Evolutionary conservation across 2,797 vertebrate genomes (phyloP).

Genomic region (Acridotheres tristis): DNA sequence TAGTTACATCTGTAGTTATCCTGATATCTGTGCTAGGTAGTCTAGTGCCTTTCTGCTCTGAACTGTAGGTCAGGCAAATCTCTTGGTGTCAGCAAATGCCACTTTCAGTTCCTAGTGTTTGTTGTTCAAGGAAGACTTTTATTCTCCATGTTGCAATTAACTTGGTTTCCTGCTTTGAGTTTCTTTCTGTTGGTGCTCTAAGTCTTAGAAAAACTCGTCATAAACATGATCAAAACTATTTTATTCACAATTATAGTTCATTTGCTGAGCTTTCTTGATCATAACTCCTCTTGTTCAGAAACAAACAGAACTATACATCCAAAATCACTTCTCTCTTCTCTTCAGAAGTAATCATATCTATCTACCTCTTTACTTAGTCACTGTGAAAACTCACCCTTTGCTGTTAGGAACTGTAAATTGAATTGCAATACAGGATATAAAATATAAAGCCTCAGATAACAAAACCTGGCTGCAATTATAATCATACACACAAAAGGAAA

Average conservation of each 20-base stretch:
- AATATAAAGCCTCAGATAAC: not conserved
- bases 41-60: not conserved
- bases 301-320: not conserved
- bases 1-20: not conserved
- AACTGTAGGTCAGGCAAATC: not conserved
- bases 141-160: not conserved
- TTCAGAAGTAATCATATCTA: not conserved
- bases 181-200: not conserved
- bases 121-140: not conserved
- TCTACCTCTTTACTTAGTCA: not conserved
- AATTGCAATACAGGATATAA: not conserved
- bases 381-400: not conserved
- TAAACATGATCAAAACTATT: not conserved
- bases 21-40: not conserved
- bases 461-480: not conserved
- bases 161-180: not conserved
- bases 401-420: conserved; percentile 40
- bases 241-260: not conserved
- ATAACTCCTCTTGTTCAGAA: not conserved
- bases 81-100: not conserved
- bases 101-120: not conserved
- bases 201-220: not conserved
- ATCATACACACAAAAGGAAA: not conserved
- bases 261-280: not conserved
- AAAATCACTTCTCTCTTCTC: not conserved